Conservation (phyloP, 2,113 vertebrate genomes). For the Passer domesticus region DNA sequence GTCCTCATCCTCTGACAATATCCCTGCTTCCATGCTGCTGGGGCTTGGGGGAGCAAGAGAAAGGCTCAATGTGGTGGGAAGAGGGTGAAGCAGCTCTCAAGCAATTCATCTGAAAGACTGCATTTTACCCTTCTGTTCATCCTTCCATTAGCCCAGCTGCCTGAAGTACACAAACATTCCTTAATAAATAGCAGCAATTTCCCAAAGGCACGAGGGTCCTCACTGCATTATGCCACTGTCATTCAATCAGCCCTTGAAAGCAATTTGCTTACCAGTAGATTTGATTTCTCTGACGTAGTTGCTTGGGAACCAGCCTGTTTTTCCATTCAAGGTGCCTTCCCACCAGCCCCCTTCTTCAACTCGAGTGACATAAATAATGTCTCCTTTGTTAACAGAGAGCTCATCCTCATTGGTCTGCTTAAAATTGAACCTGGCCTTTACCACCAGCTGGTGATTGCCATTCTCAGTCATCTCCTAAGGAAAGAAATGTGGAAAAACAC, state of each 20-base stretch:
- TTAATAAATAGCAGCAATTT: slow-evolving; percentile 29
- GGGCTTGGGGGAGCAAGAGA: not conserved
- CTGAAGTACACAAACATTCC: not conserved
- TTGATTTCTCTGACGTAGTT: slow-evolving; percentile 98
- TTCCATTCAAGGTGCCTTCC: slow-evolving; percentile 91
- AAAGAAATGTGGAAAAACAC: slow-evolving; percentile 10
- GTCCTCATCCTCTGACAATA: not conserved
- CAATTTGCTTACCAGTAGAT: slow-evolving; percentile 84
- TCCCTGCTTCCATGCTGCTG: not conserved
- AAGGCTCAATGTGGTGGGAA: not conserved
- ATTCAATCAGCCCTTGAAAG: slow-evolving; percentile 16
- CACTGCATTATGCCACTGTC: not conserved
- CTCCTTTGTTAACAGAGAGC: slow-evolving; percentile 93
- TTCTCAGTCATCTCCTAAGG: slow-evolving; percentile 96
- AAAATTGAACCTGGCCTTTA: slow-evolving; percentile 97
- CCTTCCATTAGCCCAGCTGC: not conserved
- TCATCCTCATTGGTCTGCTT: slow-evolving; percentile 99
- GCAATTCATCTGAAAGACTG: not conserved
- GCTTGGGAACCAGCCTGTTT: slow-evolving; percentile 97
- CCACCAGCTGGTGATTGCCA: slow-evolving; percentile 85
- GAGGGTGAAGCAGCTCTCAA: not conserved
- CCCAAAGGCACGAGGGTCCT: not conserved
- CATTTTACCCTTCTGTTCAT: not conserved
- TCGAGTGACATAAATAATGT: slow-evolving; percentile 91
- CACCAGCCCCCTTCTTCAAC: slow-evolving; percentile 99